Evolutionary conservation across 2,888 invertebrate species (phyloP).

Genomic region (Acanthosoma haemorrhoidale): DNA sequence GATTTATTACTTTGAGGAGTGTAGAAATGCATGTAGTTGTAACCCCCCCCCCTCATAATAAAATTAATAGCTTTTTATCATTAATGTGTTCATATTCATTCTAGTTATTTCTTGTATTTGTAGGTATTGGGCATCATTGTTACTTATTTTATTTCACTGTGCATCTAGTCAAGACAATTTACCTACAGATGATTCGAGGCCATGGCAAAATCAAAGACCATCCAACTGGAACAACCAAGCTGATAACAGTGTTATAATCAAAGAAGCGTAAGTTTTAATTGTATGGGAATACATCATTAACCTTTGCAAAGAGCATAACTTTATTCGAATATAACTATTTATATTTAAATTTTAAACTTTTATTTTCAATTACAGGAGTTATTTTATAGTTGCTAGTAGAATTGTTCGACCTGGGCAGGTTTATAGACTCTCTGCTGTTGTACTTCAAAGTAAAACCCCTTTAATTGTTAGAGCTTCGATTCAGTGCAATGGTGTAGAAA

Average conservation of each 20-base stretch:
- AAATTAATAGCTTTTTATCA: neutral
- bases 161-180: conserved; percentile 18
- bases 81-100: neutral
- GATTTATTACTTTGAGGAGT: no score
- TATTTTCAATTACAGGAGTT: conserved; percentile 60
- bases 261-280: conserved; percentile 21
- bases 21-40: no score
- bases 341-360: neutral
- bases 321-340: neutral
- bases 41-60: no score
- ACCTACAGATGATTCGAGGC: neutral
- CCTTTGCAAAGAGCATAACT: neutral
- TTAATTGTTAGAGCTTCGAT: conserved; percentile 84
- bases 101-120: no score
- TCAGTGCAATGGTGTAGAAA: conserved; percentile 81
- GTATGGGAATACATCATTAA: no score
- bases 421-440: conserved; percentile 79
- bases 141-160: neutral
- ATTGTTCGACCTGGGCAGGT: conserved; percentile 88
- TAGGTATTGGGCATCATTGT: no score
- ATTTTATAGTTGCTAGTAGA: conserved; percentile 85
- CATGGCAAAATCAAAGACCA: neutral
- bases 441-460: conserved; percentile 70
- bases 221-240: neutral
- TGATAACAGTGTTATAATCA: conserved; percentile 4